Percentiles rank a stretch among this genome's conserved stretches.
phyloP scores from a whole-genome alignment of 2,113 vertebrate genomes.

The Todiramphus chloris region DNA sequence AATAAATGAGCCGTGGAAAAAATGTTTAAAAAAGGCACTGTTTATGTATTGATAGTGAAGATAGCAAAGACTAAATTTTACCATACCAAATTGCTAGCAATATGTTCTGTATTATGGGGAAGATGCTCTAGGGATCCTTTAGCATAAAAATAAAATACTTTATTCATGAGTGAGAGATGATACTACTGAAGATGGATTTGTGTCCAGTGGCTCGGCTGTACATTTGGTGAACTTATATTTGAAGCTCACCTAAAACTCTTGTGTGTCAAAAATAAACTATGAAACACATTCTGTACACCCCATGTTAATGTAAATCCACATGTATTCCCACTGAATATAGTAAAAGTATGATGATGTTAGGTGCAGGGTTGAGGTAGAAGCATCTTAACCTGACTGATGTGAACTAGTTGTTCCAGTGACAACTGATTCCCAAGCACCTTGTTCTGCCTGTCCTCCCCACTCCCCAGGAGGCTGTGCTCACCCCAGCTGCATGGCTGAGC shows the following conservation, averaged over 20 bases:
- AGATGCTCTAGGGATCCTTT: neutral
- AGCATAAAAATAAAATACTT: neutral
- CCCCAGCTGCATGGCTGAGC: neutral
- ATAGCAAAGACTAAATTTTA: neutral
- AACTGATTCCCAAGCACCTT: neutral
- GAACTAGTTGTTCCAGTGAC: neutral
- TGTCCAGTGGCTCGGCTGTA: neutral
- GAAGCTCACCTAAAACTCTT: neutral
- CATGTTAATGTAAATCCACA: neutral
- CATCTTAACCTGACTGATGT: neutral
- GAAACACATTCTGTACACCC: neutral
- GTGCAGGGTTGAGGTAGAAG: neutral
- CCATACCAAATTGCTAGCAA: neutral
- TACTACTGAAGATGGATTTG: neutral
- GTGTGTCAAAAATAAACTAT: neutral
- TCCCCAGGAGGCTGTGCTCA: neutral
- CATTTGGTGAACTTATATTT: neutral
- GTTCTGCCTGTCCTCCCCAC: accelerated
- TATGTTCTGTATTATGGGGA: neutral
- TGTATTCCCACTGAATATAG: neutral
- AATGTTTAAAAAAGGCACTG: neutral
- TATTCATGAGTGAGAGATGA: neutral
- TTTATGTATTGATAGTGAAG: neutral
- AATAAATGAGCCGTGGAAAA: neutral
- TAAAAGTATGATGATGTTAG: neutral